Evolutionary conservation across 2,888 invertebrate genomes (phyloP).

Genomic region (Xestia sexstrigata): DNA sequence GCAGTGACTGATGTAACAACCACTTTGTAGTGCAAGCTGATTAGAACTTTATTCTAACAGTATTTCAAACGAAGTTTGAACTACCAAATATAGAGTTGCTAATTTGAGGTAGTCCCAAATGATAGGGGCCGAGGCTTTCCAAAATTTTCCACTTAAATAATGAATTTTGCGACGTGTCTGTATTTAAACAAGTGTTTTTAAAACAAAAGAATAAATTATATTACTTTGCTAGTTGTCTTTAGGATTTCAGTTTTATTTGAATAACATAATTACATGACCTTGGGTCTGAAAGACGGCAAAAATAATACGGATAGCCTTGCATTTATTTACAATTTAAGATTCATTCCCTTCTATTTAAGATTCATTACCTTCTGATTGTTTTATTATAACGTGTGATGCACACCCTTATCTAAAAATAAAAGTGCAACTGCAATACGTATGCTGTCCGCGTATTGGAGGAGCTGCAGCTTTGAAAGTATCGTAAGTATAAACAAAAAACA

Average conservation of each 20-base stretch:
- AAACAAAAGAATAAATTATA: constrained; percentile 52
- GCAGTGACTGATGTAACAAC: no score
- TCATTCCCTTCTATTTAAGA: neutral
- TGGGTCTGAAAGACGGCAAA: neutral
- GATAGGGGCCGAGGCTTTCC: neutral
- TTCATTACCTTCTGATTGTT: neutral
- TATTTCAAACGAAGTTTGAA: no score
- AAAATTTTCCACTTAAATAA: constrained; percentile 19
- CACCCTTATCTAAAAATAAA: neutral
- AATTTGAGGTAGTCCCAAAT: neutral
- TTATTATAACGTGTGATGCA: neutral
- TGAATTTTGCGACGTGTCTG: constrained; percentile 27
- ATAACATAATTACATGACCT: constrained; percentile 21
- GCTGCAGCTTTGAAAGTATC: constrained; percentile 27
- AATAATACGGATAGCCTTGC: neutral
- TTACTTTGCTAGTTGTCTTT: constrained; percentile 24
- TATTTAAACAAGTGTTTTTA: constrained; percentile 35
- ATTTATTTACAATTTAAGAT: neutral
- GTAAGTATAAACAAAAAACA: constrained; percentile 13
- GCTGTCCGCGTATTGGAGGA: neutral
- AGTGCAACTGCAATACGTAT: constrained; percentile 25
- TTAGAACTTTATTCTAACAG: no score
- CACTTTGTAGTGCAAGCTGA: no score
- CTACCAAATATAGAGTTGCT: no score
- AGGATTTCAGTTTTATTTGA: constrained; percentile 14